Base-by-base conservation (phyloP, 2,888 invertebrate species). In the Campopleginae sp. region DNA sequence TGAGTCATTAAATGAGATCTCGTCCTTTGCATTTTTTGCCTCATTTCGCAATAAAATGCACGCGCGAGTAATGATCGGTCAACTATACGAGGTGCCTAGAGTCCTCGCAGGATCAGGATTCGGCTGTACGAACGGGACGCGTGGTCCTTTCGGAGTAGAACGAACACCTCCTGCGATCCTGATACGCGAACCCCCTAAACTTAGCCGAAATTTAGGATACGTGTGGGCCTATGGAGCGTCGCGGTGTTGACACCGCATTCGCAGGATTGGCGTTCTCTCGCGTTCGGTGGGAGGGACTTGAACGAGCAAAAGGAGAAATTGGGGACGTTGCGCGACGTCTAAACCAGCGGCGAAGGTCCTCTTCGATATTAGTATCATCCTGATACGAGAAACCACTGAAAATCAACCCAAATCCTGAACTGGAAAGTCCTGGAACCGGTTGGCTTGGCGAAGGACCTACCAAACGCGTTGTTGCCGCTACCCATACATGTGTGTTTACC, bases 121-220 rank as follows among this genome's bases (percentile, higher is more conserved):
- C 3, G 14, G 46, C 27, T 17, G 58, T 63, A 17, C 12, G 33
- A 44, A 58, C 42, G 84, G 51, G 77, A 31, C 23, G n/a, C 23
- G n/a, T 76, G 71, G 81, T 85, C 72, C 86, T 66, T 54, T 63
- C 27, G 31, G 10, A 51, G 42, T 31, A 66, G 48, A 8, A 14
- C 17, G 7, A 66, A 46, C 54, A 38, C 72, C 74, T 85, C 38
- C 80, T 90, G 87, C 33, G 46, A 84, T 89, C 92, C 92, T 91
- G 91, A 75, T 92, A 89, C 72, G 72, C 88, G 89, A 90, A 90
- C 91, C 90, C 92, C 92, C 90, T 90, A 89, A 90, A 91, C 89
- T 89, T 87, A 86, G 89, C 89, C 90, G 86, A 91, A 92, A 91
- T 90, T 89, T 88, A 88, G 90, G 89, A 90, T 87, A 83, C 51